A percentile compares a stretch with the other conserved stretches of the same genome.
phyloP scores from a whole-genome alignment of 2,113 vertebrate genomes.

The Menura novaehollandiae region DNA sequence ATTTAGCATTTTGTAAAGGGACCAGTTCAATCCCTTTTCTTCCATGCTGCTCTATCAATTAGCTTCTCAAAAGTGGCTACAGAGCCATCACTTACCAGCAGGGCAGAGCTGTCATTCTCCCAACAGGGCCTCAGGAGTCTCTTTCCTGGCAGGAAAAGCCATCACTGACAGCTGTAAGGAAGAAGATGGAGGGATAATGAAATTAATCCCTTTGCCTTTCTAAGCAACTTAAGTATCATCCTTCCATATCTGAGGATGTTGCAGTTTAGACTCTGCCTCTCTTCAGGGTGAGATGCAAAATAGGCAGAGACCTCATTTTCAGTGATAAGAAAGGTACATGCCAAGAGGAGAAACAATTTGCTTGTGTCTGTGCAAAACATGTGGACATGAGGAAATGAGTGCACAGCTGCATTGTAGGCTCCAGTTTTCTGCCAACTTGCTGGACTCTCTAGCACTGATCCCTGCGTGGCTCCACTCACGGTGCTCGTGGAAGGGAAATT shows the following conservation, averaged over 20 bases:
- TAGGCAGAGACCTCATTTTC: accelerated
- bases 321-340: neutral
- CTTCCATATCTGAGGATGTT: neutral
- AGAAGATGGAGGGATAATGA: neutral
- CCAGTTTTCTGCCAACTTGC: neutral
- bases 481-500: neutral
- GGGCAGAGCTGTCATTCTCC: neutral
- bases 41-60: neutral
- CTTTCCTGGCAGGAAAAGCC: neutral
- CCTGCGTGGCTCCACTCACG: neutral
- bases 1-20: neutral
- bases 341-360: neutral
- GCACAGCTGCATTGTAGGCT: neutral
- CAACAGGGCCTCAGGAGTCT: neutral
- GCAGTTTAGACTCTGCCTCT: neutral
- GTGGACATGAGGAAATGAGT: neutral
- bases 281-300: neutral
- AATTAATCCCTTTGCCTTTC: conserved; percentile 19
- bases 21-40: neutral
- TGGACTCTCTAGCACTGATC: neutral
- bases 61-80: neutral
- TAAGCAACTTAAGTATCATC: neutral
- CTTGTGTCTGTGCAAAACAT: neutral
- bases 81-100: neutral
- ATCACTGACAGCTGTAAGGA: neutral